Evolutionary conservation across 2,797 vertebrate genomes (phyloP).

Genomic region (Falco columbarius): DNA sequence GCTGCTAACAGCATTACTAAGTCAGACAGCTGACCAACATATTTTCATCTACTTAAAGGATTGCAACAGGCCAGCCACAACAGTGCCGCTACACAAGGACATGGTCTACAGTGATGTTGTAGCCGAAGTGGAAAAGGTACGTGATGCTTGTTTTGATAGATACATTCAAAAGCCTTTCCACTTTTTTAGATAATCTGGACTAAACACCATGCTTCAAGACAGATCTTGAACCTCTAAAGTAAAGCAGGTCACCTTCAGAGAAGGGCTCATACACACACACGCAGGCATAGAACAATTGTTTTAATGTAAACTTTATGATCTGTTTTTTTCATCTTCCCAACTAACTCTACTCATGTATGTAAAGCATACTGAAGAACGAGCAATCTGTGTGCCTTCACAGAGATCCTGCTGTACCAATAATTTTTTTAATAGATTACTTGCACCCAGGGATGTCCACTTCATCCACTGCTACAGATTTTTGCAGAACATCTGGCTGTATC

Average conservation of each 20-base stretch:
- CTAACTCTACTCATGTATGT: background rate
- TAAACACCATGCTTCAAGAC: background rate
- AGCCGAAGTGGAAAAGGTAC: background rate
- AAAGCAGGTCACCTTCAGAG: background rate
- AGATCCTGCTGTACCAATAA: background rate
- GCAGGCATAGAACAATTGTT: accelerated
- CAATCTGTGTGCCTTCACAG: background rate
- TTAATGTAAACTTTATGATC: background rate
- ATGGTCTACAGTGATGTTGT: background rate
- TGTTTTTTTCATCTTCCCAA: background rate
- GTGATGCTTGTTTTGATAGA: background rate
- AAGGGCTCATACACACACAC: background rate
- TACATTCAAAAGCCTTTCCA: background rate
- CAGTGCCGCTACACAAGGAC: background rate
- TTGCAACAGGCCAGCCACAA: background rate
- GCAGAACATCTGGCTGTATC: background rate
- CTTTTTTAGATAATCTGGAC: background rate
- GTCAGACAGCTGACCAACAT: slow-evolving; percentile 32
- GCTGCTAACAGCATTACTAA: slow-evolving; percentile 48
- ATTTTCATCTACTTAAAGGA: slow-evolving; percentile 37
- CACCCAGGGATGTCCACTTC: background rate
- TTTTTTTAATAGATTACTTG: background rate
- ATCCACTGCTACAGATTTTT: background rate
- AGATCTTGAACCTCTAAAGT: background rate
- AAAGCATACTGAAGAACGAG: background rate